Conservation (phyloP, 2,113 vertebrate species). For the Xiphophorus maculatus region DNA sequence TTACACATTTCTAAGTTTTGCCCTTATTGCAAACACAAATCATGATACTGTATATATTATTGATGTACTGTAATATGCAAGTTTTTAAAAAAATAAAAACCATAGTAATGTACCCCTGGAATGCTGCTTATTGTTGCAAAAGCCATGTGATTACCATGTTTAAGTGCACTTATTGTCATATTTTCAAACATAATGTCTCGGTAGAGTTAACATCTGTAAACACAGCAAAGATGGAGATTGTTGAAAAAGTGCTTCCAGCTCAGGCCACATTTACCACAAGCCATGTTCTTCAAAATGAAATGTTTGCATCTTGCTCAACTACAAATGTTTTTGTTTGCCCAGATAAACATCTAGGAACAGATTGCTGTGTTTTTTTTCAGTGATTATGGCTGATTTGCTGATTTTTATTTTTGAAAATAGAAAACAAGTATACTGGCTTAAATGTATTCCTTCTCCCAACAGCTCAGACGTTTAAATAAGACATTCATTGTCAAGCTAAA, state of each 20-base stretch:
- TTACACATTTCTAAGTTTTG: conserved; percentile 53
- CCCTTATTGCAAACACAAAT: conserved; percentile 56
- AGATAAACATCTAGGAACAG: neutral
- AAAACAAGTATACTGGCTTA: neutral
- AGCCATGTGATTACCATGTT: neutral
- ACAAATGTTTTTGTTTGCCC: conserved; percentile 1
- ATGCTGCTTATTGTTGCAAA: neutral
- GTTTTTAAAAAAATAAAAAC: conserved; percentile 71
- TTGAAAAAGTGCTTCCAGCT: neutral
- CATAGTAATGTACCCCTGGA: neutral
- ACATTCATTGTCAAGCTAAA: neutral
- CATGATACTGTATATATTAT: conserved; percentile 56
- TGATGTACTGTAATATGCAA: conserved; percentile 68
- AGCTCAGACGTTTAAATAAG: neutral
- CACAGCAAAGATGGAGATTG: conserved; percentile 1
- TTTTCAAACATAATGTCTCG: conserved; percentile 10
- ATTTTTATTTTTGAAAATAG: neutral
- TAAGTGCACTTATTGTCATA: neutral
- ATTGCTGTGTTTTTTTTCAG: neutral
- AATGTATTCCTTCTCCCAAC: neutral
- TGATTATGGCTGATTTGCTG: neutral
- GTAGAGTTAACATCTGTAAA: neutral
- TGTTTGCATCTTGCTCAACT: neutral
- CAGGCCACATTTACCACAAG: conserved; percentile 13
- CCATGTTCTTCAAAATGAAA: conserved; percentile 5